phyloP scores from a whole-genome alignment of 30 jellyfish, hydroid and myxozoan genomes.

The Catostylus mosaicus region DNA sequence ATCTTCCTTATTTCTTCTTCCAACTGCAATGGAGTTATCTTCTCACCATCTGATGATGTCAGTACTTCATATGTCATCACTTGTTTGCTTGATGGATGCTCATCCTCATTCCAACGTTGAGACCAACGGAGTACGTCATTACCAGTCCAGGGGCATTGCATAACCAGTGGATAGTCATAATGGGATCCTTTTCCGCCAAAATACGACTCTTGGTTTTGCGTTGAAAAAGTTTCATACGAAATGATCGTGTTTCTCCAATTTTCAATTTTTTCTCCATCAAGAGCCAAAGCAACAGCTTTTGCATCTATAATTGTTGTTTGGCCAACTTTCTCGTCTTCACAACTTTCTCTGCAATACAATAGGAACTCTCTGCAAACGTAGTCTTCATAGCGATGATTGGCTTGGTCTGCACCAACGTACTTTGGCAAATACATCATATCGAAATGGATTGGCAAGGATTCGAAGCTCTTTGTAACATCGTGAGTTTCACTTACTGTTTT shows the following conservation, averaged over 20 bases:
- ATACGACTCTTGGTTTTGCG: constrained; percentile 10
- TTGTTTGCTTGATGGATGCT: constrained; percentile 43
- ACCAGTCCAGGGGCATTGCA: constrained; percentile 63
- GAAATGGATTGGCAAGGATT: constrained; percentile 56
- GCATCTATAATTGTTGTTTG: constrained; percentile 59
- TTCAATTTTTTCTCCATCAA: constrained; percentile 18
- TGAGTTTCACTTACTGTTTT: constrained; percentile 20
- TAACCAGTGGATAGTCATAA: constrained; percentile 45
- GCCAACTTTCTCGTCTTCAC: constrained; percentile 1
- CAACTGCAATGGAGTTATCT: constrained; percentile 12
- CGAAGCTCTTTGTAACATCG: constrained; percentile 23
- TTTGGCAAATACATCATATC: constrained; percentile 47
- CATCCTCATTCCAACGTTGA: constrained; percentile 47
- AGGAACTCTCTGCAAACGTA: constrained; percentile 52
- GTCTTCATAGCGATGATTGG: constrained; percentile 35
- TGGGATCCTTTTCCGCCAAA: constrained; percentile 48
- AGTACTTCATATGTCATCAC: not conserved
- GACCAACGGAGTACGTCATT: constrained; percentile 49
- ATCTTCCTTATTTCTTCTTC: constrained; percentile 26
- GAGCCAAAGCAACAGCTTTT: constrained; percentile 18
- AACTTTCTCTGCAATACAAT: constrained; percentile 30
- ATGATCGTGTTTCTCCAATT: constrained; percentile 48
- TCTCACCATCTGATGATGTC: not conserved
- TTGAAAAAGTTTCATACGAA: not conserved
- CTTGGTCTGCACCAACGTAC: constrained; percentile 53